A percentile compares a stretch with the other conserved stretches of the same genome.
Conservation (phyloP, 1,140 invertebrate genomes). For the Ylistrum balloti region DNA sequence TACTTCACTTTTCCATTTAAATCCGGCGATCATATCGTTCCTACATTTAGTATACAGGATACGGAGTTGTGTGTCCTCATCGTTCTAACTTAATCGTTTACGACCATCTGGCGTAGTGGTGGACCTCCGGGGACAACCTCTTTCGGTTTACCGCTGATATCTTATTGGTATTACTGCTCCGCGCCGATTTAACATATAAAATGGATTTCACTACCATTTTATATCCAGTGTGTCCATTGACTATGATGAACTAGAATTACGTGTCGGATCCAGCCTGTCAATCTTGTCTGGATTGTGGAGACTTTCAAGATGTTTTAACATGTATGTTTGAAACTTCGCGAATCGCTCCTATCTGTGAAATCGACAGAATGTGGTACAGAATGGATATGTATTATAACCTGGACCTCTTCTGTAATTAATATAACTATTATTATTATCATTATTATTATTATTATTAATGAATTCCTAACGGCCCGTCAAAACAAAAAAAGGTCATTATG, state of each 20-base stretch:
- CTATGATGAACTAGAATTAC: conserved; percentile 10
- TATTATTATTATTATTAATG: too few species aligned
- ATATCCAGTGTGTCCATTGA: neutral
- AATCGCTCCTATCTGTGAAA: neutral
- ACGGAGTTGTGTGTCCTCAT: neutral
- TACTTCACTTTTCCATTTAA: too few species aligned
- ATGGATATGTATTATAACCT: too few species aligned
- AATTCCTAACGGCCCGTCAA: too few species aligned
- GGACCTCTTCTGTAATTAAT: neutral
- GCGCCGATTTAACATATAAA: neutral
- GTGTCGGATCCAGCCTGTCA: neutral
- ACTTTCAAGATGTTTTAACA: neutral
- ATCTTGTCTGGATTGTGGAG: neutral
- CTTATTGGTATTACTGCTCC: neutral
- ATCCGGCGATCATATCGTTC: too few species aligned
- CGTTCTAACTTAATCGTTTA: neutral
- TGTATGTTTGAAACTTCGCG: neutral
- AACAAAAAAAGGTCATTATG: too few species aligned
- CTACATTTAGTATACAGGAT: neutral
- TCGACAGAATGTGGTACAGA: neutral
- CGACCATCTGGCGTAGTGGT: neutral
- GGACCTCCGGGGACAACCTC: neutral
- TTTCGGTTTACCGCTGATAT: neutral
- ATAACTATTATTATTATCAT: too few species aligned
- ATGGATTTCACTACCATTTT: neutral